Percentiles rank a stretch among this genome's conserved stretches.
These are phyloP conservation scores for Engystomops pustulosus DNA, from an alignment of 2,113 vertebrate genomes.

Conservation along the genomic window DNA sequence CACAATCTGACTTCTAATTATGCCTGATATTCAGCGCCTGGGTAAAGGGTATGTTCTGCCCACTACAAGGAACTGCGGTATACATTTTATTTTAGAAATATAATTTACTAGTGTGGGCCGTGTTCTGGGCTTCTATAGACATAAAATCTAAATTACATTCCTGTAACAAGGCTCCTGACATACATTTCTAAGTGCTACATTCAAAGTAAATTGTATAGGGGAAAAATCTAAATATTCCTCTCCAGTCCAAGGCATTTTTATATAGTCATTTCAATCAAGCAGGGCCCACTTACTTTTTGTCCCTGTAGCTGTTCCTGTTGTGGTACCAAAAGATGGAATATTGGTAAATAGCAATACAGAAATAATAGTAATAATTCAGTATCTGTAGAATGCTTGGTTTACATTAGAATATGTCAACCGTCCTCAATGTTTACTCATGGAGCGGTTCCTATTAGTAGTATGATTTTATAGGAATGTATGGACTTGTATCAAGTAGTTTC, in stretches of 20 bases:
- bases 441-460: neutral
- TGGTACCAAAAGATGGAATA: neutral
- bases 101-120: slow-evolving; percentile 45
- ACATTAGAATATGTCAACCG: neutral
- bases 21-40: slow-evolving; percentile 38
- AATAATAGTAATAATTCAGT: neutral
- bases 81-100: slow-evolving; percentile 32
- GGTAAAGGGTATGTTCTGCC: slow-evolving; percentile 45
- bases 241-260: neutral
- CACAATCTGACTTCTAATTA: slow-evolving; percentile 51
- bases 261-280: neutral
- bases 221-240: neutral
- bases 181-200: slow-evolving; percentile 15
- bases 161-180: neutral
- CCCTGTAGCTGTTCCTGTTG: neutral
- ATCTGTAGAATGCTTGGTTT: neutral
- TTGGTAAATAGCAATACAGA: neutral
- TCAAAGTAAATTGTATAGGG: neutral
- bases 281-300: neutral
- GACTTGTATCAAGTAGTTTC: neutral
- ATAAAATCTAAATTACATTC: slow-evolving; percentile 34
- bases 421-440: neutral
- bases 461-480: neutral
- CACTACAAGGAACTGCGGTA: slow-evolving; percentile 31
- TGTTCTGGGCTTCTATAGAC: slow-evolving; percentile 12